phyloP scores from a whole-genome alignment of 2,113 vertebrate species.

The Zapus hudsonius region DNA sequence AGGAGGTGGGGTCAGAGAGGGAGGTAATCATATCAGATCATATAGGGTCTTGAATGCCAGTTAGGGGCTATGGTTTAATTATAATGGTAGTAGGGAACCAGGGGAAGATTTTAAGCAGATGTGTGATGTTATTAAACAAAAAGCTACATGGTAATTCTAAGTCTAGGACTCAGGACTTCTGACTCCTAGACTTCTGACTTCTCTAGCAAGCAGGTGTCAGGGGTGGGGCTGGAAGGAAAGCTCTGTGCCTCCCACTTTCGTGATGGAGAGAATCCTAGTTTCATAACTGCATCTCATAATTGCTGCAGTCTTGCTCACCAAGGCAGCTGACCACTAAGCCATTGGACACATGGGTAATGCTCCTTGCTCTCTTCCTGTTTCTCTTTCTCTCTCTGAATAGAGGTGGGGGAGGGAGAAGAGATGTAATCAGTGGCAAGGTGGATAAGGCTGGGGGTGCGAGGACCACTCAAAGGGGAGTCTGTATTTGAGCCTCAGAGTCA shows the following conservation, averaged over 20 bases:
- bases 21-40: background rate
- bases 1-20: background rate
- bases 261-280: background rate
- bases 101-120: background rate
- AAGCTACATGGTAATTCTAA: background rate
- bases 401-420: background rate
- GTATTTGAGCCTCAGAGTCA: conserved; percentile 5
- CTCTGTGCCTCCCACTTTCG: background rate
- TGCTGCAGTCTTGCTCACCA: background rate
- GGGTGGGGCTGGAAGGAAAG: background rate
- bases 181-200: background rate
- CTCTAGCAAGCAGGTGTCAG: background rate
- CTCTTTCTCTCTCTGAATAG: background rate
- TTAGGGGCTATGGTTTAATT: background rate
- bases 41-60: background rate
- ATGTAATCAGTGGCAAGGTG: background rate
- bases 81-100: background rate
- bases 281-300: background rate
- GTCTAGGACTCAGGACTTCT: background rate
- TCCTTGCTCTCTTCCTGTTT: conserved; percentile 21
- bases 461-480: background rate
- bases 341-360: background rate
- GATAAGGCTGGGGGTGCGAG: background rate
- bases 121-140: background rate
- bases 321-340: conserved; percentile 19